Evolutionary conservation across 2,888 invertebrate genomes (phyloP).

Genomic region (Dysmachus trigonus): DNA sequence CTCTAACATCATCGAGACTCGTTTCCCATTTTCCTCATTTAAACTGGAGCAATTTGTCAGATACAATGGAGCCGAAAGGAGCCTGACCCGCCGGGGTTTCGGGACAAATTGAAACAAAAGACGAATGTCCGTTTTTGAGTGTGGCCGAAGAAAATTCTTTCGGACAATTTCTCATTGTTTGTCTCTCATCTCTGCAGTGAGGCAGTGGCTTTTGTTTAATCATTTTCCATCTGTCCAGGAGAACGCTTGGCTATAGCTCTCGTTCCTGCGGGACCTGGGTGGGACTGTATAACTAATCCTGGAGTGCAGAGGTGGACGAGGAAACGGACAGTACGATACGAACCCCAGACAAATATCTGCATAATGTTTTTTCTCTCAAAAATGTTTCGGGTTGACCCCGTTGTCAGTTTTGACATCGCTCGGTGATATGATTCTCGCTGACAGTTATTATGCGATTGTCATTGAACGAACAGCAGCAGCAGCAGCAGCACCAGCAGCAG

Average conservation of each 20-base stretch:
- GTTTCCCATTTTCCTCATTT: not conserved
- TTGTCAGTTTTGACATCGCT: slow-evolving; percentile 36
- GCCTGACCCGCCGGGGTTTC: slow-evolving; percentile 8
- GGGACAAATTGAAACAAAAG: slow-evolving; percentile 36
- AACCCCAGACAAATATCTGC: not conserved
- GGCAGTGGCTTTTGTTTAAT: slow-evolving; percentile 35
- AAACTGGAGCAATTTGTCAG: slow-evolving; percentile 36
- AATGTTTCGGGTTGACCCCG: slow-evolving; percentile 34
- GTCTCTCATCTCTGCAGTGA: slow-evolving; percentile 29
- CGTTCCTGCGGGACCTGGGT: not conserved
- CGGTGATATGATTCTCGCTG: slow-evolving; percentile 36
- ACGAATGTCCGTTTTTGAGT: slow-evolving; percentile 25
- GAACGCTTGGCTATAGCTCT: not conserved
- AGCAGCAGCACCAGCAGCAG: too few species aligned
- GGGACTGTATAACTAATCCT: not conserved
- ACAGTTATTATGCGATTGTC: slow-evolving; percentile 28
- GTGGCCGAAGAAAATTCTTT: slow-evolving; percentile 30
- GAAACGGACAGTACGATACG: not conserved
- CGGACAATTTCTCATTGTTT: slow-evolving; percentile 38
- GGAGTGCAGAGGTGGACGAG: not conserved
- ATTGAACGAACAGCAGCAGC: not conserved
- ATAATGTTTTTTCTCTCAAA: slow-evolving; percentile 17
- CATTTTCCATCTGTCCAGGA: slow-evolving; percentile 10
- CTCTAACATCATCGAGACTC: not conserved
- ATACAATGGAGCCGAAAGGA: not conserved